Conservation (phyloP, 2,113 vertebrate genomes). For the Thamnophis sirtalis region DNA sequence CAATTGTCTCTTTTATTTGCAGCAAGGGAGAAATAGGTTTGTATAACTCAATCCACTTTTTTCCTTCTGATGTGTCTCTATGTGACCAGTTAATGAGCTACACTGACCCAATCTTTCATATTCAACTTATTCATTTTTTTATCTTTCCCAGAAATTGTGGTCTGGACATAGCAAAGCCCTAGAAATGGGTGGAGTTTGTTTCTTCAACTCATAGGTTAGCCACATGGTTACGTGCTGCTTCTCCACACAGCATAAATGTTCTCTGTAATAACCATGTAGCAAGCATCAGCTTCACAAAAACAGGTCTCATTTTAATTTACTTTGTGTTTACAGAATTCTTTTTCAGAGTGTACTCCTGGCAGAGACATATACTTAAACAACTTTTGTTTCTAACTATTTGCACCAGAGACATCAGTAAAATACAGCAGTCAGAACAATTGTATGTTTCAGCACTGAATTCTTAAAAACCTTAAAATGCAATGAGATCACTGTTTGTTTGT, state of each 20-base stretch:
- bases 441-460: conserved; percentile 48
- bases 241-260: conserved; percentile 71
- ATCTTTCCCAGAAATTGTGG: conserved; percentile 70
- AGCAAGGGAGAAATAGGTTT: conserved; percentile 71
- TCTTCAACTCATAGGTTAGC: conserved; percentile 70
- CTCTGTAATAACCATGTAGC: conserved; percentile 71
- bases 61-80: conserved; percentile 61
- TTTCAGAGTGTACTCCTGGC: conserved; percentile 70
- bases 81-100: conserved; percentile 68
- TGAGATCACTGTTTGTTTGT: no score
- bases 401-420: conserved; percentile 60
- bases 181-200: conserved; percentile 74
- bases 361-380: conserved; percentile 67
- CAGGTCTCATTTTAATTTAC: conserved; percentile 70
- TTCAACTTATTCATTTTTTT: conserved; percentile 69
- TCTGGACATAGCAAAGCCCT: conserved; percentile 67
- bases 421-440: conserved; percentile 58
- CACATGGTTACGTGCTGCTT: conserved; percentile 74
- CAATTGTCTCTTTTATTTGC: conserved; percentile 76
- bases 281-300: conserved; percentile 64
- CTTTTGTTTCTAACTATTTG: conserved; percentile 76
- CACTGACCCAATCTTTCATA: conserved; percentile 68
- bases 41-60: conserved; percentile 69
- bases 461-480: conserved; percentile 43
- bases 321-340: conserved; percentile 67